Evolutionary conservation across 2,797 vertebrate species (phyloP).

Genomic region (Neopelma chrysocephalum): DNA sequence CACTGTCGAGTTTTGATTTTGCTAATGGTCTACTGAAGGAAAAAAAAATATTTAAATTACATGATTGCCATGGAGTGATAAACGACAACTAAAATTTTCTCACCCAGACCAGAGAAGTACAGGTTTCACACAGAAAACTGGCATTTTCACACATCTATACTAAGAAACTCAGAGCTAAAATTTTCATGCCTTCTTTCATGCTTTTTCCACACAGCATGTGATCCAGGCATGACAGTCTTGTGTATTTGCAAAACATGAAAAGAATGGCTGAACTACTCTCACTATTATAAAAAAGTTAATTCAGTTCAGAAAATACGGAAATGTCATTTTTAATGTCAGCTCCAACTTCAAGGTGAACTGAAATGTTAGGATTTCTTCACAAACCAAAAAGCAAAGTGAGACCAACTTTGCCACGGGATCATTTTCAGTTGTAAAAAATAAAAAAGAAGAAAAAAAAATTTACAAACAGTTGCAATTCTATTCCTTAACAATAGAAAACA

Average conservation of each 20-base stretch:
- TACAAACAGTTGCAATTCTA: neutral
- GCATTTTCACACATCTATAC: neutral
- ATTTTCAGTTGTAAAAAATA: neutral
- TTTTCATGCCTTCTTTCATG: neutral
- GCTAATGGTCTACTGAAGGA: neutral
- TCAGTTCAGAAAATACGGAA: neutral
- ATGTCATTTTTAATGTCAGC: neutral
- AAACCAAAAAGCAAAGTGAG: neutral
- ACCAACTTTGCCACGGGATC: neutral
- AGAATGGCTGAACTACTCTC: neutral
- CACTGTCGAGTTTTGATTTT: neutral
- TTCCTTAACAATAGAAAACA: neutral
- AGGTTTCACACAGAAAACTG: neutral
- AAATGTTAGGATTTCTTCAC: neutral
- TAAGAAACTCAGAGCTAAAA: neutral
- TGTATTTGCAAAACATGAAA: neutral
- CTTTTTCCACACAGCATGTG: neutral
- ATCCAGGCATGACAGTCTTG: neutral
- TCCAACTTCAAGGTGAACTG: accelerated
- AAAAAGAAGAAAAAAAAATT: neutral
- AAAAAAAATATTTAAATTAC: neutral
- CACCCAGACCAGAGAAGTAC: neutral
- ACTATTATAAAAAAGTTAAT: neutral
- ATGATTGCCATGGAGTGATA: neutral
- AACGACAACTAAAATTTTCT: neutral